phyloP scores from a whole-genome alignment of 1,140 invertebrate genomes.

The Chironomus striatipennis region DNA sequence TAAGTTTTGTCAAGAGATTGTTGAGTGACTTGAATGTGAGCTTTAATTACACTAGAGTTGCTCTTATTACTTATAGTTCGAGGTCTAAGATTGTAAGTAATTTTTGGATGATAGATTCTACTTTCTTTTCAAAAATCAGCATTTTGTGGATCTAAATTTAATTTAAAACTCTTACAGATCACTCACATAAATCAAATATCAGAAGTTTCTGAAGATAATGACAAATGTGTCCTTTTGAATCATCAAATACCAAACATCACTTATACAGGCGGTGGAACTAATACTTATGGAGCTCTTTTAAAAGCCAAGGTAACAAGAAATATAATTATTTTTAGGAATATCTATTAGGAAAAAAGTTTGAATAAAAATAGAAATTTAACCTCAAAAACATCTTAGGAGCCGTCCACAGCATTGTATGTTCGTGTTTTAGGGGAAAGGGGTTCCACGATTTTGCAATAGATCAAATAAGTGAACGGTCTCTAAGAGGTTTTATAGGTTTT shows the following conservation, averaged over 20 bases:
- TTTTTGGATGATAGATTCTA: neutral
- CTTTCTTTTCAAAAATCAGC: no score
- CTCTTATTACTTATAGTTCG: slow-evolving; percentile 59
- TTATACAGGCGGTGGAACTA: slow-evolving; percentile 60
- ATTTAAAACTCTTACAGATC: slow-evolving; percentile 30
- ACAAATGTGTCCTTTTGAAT: slow-evolving; percentile 57
- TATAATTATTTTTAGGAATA: no score
- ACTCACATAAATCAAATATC: slow-evolving; percentile 57
- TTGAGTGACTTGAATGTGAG: slow-evolving; percentile 62
- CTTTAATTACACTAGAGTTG: slow-evolving; percentile 51
- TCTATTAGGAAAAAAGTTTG: no score
- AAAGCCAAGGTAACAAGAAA: slow-evolving; percentile 54
- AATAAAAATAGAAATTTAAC: no score
- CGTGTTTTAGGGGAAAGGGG: no score
- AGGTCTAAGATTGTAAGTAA: slow-evolving; percentile 44
- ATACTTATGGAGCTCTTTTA: slow-evolving; percentile 56
- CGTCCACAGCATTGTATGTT: no score
- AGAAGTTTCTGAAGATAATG: slow-evolving; percentile 38
- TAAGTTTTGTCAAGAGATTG: slow-evolving; percentile 61
- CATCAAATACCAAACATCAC: slow-evolving; percentile 50
- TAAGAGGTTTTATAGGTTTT: no score
- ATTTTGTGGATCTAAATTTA: no score
- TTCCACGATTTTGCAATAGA: no score
- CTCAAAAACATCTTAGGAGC: no score
- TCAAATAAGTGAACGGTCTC: no score